Evolutionary conservation across 2,888 invertebrate species (phyloP).

Genomic region (Ceraclea dissimilis): DNA sequence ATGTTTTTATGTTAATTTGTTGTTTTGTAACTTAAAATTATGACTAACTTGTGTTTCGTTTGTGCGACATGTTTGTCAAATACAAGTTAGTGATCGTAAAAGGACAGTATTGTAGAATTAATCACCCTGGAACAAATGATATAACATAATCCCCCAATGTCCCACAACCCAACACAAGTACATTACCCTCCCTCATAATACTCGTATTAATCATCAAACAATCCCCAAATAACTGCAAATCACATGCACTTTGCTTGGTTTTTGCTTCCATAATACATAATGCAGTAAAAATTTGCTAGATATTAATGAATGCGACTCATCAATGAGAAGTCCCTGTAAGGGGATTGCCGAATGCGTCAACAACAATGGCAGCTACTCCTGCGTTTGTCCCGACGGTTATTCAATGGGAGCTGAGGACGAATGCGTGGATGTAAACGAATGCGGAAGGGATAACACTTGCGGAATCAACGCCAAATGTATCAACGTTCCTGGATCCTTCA

Average conservation of each 20-base stretch:
- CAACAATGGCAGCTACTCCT: constrained; percentile 66
- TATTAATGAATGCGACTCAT: constrained; percentile 62
- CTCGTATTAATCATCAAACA: too few relatives aligned
- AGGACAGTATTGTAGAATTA: too few relatives aligned
- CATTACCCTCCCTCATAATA: too few relatives aligned
- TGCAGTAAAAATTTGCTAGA: constrained; percentile 41
- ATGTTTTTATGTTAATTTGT: too few relatives aligned
- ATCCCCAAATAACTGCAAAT: too few relatives aligned
- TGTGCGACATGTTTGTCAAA: too few relatives aligned
- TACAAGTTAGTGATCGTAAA: too few relatives aligned
- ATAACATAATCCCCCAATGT: too few relatives aligned
- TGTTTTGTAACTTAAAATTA: too few relatives aligned
- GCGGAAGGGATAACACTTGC: constrained; percentile 57
- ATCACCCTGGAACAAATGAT: too few relatives aligned
- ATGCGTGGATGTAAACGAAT: constrained; percentile 70
- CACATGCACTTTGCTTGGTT: constrained; percentile 23
- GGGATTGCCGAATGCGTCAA: constrained; percentile 65
- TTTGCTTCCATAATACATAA: constrained; percentile 25
- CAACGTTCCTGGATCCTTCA: constrained; percentile 73
- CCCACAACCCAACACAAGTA: too few relatives aligned
- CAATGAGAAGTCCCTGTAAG: constrained; percentile 55
- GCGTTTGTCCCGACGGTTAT: constrained; percentile 66
- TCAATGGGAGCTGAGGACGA: constrained; percentile 50
- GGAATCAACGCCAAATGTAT: constrained; percentile 72
- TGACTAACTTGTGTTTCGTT: too few relatives aligned